phyloP scores from a whole-genome alignment of 2,797 vertebrate species.

The Alosa sapidissima region DNA sequence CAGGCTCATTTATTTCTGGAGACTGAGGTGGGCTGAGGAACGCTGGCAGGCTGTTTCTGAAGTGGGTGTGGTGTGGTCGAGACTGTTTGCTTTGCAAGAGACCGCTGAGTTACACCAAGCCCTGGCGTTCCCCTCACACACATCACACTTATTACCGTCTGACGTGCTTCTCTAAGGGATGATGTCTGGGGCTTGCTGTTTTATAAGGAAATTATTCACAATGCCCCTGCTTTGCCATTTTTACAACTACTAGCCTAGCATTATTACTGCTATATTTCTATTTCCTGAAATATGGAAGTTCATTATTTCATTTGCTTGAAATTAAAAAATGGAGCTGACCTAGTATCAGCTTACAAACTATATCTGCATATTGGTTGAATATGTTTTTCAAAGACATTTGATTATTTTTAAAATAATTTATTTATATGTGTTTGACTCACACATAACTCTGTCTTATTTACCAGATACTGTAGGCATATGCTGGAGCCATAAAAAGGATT shows the following conservation, averaged over 20 bases:
- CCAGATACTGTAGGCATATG: constrained; percentile 51
- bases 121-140: background rate
- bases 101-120: constrained; percentile 7
- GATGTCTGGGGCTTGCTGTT: constrained; percentile 6
- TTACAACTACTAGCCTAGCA: background rate
- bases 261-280: background rate
- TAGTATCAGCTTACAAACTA: background rate
- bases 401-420: background rate
- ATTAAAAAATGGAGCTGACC: background rate
- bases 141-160: constrained; percentile 13
- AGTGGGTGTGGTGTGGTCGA: background rate
- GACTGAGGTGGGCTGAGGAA: background rate
- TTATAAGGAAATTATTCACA: constrained; percentile 21
- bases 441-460: constrained; percentile 55
- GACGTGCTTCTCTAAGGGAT: background rate
- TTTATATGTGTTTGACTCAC: constrained; percentile 37
- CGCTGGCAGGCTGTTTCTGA: background rate
- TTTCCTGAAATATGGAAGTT: background rate
- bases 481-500: constrained; percentile 53
- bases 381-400: background rate
- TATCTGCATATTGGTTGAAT: background rate
- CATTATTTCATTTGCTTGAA: background rate
- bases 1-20: constrained; percentile 15
- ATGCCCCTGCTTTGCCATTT: background rate
- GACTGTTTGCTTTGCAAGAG: background rate